These are phyloP conservation scores for Drosophila ironensis DNA, from an alignment of 1,140 invertebrate genomes.

Conservation along the genomic window DNA sequence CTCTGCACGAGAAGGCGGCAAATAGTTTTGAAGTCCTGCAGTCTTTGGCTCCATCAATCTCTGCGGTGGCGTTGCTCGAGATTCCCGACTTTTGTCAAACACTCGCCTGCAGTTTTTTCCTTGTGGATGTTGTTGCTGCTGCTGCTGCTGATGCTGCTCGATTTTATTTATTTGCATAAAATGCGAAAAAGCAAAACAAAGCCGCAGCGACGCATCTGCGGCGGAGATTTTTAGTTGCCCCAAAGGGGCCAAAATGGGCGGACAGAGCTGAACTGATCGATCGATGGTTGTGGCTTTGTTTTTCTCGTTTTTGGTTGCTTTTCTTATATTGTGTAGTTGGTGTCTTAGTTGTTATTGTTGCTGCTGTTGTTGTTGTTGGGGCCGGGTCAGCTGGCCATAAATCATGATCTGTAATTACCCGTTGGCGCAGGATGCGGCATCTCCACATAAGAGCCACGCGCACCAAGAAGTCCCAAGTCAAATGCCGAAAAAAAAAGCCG, in stretches of 20 bases:
- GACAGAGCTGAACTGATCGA: constrained; percentile 80
- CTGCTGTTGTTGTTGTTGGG: constrained; percentile 9
- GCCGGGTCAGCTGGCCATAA: constrained; percentile 61
- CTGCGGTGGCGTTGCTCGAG: constrained; percentile 61
- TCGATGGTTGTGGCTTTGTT: constrained; percentile 74
- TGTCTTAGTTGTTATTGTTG: constrained; percentile 2
- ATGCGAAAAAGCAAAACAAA: constrained; percentile 3
- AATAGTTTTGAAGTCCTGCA: constrained; percentile 65
- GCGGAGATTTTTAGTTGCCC: constrained; percentile 35
- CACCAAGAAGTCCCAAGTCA: constrained; percentile 21
- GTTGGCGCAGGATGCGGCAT: constrained; percentile 75
- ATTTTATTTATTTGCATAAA: constrained; percentile 66
- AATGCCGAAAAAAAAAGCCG: not conserved
- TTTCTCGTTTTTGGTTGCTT: no score
- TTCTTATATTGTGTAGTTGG: constrained; percentile 25
- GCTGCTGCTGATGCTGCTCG: not conserved
- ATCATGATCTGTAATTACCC: constrained; percentile 81
- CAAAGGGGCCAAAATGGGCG: constrained; percentile 80
- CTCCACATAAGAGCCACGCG: constrained; percentile 71
- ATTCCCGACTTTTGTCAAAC: constrained; percentile 66
- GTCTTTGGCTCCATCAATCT: constrained; percentile 56
- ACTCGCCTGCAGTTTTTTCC: constrained; percentile 9
- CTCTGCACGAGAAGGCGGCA: constrained; percentile 38
- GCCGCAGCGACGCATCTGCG: constrained; percentile 17
- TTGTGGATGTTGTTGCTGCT: not conserved